Percentiles rank a stretch among this genome's conserved stretches.
These are phyloP conservation scores for Megaceryle alcyon DNA, from an alignment of 2,797 vertebrate genomes.

Conservation along the genomic window DNA sequence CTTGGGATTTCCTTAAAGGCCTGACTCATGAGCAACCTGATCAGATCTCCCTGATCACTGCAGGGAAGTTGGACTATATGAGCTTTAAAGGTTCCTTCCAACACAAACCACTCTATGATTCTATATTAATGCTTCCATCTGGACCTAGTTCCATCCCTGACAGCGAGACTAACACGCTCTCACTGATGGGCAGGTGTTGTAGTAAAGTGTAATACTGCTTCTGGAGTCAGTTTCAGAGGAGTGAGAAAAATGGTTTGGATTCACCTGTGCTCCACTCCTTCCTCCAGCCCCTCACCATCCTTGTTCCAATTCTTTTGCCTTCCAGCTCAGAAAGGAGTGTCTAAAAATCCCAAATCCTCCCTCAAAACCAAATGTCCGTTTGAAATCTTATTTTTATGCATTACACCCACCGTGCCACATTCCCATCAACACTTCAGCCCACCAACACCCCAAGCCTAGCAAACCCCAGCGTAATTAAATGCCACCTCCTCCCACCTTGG, in stretches of 20 bases:
- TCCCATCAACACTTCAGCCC: constrained; percentile 42
- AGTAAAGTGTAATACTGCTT: neutral
- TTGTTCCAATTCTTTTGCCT: neutral
- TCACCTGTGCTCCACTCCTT: neutral
- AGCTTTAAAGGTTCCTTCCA: neutral
- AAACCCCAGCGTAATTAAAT: constrained; percentile 49
- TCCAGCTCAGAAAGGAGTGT: neutral
- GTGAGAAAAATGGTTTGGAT: neutral
- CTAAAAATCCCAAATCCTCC: neutral
- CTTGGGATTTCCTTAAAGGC: neutral
- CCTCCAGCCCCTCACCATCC: neutral
- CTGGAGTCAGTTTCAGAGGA: neutral
- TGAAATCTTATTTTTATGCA: constrained; percentile 8
- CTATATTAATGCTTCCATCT: neutral
- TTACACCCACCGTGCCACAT: neutral
- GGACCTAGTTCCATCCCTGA: neutral
- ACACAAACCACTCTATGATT: neutral
- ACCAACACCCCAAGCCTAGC: neutral
- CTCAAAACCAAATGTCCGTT: neutral
- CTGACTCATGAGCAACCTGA: neutral
- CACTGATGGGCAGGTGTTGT: neutral
- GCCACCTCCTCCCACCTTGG: neutral
- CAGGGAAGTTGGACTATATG: neutral
- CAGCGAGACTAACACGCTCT: neutral
- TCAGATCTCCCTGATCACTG: neutral